Evolutionary conservation across 2,888 invertebrate genomes (phyloP).

Genomic region (Spilarctia lutea): DNA sequence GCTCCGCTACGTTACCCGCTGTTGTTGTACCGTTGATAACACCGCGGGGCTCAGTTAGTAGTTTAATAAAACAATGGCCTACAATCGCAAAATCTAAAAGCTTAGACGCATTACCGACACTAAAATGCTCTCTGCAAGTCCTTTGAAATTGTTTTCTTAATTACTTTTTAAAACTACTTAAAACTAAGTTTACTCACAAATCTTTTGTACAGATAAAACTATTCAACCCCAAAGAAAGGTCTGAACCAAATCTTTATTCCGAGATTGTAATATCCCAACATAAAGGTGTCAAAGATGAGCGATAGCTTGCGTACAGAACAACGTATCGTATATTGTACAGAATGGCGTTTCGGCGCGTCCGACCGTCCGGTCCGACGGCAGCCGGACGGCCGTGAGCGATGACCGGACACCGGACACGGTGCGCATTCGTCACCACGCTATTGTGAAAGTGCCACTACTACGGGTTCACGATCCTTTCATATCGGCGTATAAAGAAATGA

Average conservation of each 20-base stretch:
- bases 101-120: no score
- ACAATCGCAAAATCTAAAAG: no score
- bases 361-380: slow-evolving; percentile 51
- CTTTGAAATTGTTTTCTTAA: neutral
- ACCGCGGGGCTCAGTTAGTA: no score
- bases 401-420: slow-evolving; percentile 59
- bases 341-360: slow-evolving; percentile 57
- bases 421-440: slow-evolving; percentile 65
- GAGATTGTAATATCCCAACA: slow-evolving; percentile 18
- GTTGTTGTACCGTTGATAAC: no score
- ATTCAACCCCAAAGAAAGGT: slow-evolving; percentile 4
- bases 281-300: slow-evolving; percentile 46
- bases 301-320: slow-evolving; percentile 31
- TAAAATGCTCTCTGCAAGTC: neutral
- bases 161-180: neutral
- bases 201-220: neutral
- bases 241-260: slow-evolving; percentile 9
- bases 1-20: no score
- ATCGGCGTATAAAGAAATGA: neutral
- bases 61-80: no score
- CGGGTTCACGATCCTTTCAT: slow-evolving; percentile 19
- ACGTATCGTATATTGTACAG: slow-evolving; percentile 35
- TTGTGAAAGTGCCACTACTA: slow-evolving; percentile 44
- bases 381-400: slow-evolving; percentile 61
- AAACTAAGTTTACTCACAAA: neutral